Conservation (phyloP, 2,113 vertebrate species). For the Arenaria interpres region DNA sequence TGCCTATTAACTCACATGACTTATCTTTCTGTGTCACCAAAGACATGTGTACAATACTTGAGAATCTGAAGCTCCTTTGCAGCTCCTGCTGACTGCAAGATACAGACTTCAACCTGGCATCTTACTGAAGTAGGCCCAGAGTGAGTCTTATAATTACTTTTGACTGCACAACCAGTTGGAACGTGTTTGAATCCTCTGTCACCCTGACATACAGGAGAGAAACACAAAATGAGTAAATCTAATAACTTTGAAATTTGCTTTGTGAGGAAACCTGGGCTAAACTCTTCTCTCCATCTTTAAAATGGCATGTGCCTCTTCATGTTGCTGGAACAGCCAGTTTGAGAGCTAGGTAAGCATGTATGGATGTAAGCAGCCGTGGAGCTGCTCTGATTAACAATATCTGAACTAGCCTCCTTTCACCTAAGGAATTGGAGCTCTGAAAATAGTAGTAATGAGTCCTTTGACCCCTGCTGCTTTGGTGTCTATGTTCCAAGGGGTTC, state of each 20-base stretch:
- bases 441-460: not conserved
- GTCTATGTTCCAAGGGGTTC: not conserved
- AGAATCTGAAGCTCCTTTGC: not conserved
- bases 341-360: not conserved
- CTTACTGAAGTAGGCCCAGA: not conserved
- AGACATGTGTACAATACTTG: not conserved
- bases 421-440: not conserved
- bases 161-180: not conserved
- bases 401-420: not conserved
- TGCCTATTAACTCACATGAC: not conserved
- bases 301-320: not conserved
- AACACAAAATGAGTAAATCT: not conserved
- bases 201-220: not conserved
- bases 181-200: not conserved
- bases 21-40: not conserved
- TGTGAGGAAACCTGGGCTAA: not conserved
- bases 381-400: not conserved
- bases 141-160: not conserved
- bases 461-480: not conserved
- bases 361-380: not conserved
- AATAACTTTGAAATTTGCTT: not conserved
- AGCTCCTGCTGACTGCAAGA: not conserved
- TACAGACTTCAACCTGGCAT: not conserved
- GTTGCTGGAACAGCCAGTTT: not conserved
- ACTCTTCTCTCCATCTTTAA: not conserved